Base-by-base conservation (phyloP, 1,140 invertebrate genomes). In the Sarcophaga bullata region DNA sequence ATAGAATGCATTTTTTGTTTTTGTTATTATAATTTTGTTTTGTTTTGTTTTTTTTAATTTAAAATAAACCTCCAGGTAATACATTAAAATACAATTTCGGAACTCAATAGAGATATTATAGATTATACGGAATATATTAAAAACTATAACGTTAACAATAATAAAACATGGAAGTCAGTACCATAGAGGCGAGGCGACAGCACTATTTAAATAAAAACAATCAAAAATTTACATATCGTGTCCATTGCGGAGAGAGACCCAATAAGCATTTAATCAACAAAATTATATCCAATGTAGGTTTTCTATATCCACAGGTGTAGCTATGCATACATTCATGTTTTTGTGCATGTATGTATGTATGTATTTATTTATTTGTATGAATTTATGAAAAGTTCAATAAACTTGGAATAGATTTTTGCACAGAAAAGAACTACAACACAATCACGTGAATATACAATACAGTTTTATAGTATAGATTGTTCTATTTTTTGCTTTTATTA, bases 221-320 rank as follows among this genome's bases (percentile, higher is more conserved):
- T 58, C 54, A n/a, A 58, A 58, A 58, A 58, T 58, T 58, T 58
- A 58, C 54, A 58, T 58, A 58, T 58, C 54, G 54, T 58, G 25
- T 37, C 54, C 13, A 58, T 58, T 7, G 54, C 15, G n/a, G 54
- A 13, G 54, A 7, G n/a, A 58, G 7, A 58, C 54, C n/a, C 54
- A 58, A 58, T 58, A n/a, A 58, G 13, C 54, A n/a, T 58, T 58
- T 58, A n/a, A 13, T 58, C 54, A 58, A 58, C 54, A n/a, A 52
- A 10, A 58, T 7, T 58, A 58, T 37, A 37, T 37, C 25, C 25
- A 37, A 2, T 37, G 1, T 37, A 37, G 25, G 25, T 37, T 37
- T 2, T 37, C 25, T 37, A 37, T 37, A 37, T 37, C 25, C 25
- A 37, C 25, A 37, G 25, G 25, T 37, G 25, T 37, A 37, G 25